A percentile compares a stretch with the other conserved stretches of the same genome.
Conservation (phyloP, 1,140 invertebrate species). For the Zophobas morio region DNA sequence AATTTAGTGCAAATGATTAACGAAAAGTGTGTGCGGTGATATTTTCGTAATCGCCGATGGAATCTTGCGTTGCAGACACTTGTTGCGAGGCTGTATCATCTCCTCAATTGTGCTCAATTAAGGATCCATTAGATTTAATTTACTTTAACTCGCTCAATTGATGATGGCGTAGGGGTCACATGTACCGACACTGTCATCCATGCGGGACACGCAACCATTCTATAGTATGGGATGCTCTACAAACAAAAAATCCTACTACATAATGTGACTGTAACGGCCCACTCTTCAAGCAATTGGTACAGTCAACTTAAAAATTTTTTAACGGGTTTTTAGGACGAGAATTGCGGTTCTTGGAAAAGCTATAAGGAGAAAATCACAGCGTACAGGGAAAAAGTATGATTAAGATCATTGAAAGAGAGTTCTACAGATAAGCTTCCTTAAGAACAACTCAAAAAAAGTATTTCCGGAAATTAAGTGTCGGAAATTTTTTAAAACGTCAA, state of each 20-base stretch:
- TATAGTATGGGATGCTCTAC: constrained; percentile 42
- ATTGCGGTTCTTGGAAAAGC: neutral
- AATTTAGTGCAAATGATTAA: constrained; percentile 20
- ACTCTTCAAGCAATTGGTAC: constrained; percentile 42
- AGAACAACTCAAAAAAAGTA: too few species aligned
- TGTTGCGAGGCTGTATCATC: constrained; percentile 59
- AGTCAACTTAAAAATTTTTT: constrained; percentile 9
- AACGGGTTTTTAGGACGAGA: neutral
- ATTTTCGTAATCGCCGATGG: constrained; percentile 42
- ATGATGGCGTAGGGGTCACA: constrained; percentile 65
- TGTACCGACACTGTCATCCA: constrained; percentile 57
- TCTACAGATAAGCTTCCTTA: too few species aligned
- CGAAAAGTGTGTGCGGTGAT: constrained; percentile 29
- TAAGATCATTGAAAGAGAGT: too few species aligned
- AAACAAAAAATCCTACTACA: constrained; percentile 46
- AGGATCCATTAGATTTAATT: constrained; percentile 65
- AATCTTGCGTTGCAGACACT: constrained; percentile 55
- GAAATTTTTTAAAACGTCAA: too few species aligned
- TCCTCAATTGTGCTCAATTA: constrained; percentile 65
- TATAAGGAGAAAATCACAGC: too few species aligned
- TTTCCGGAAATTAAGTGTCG: too few species aligned
- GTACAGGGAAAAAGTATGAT: too few species aligned
- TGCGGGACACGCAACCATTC: constrained; percentile 63
- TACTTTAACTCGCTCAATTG: constrained; percentile 67
- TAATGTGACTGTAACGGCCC: constrained; percentile 30